Evolutionary conservation across 2,113 vertebrate species (phyloP).

Genomic region (Dicaeum eximium): DNA sequence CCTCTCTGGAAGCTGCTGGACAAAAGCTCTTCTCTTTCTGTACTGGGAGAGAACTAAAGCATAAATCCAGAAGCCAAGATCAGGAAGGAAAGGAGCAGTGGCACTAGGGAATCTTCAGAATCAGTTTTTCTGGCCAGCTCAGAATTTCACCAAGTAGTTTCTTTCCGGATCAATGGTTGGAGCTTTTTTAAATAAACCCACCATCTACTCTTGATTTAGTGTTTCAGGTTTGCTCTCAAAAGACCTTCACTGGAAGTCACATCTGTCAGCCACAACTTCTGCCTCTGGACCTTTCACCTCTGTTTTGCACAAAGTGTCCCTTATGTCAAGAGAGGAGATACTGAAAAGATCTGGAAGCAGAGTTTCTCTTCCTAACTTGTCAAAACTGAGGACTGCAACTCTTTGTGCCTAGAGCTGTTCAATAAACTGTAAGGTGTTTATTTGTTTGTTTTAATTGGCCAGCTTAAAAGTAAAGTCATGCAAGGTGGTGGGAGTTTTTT

Average conservation of each 20-base stretch:
- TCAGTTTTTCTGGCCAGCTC: not conserved
- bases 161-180: rapidly evolving
- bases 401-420: not conserved
- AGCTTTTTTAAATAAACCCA: not conserved
- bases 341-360: not conserved
- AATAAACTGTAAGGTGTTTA: not conserved
- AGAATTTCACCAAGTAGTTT: not conserved
- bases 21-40: not conserved
- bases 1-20: not conserved
- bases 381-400: not conserved
- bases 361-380: not conserved
- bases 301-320: not conserved
- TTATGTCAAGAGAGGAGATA: not conserved
- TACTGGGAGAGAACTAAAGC: not conserved
- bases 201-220: not conserved
- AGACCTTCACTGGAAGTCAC: not conserved
- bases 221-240: not conserved
- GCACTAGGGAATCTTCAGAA: not conserved
- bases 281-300: not conserved
- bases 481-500: not conserved
- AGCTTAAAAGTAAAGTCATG: not conserved
- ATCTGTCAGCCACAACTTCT: not conserved
- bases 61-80: not conserved
- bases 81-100: not conserved
- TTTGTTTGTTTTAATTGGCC: not conserved